phyloP scores from a whole-genome alignment of 2,113 vertebrate genomes.

The Cynopterus brachyotis region DNA sequence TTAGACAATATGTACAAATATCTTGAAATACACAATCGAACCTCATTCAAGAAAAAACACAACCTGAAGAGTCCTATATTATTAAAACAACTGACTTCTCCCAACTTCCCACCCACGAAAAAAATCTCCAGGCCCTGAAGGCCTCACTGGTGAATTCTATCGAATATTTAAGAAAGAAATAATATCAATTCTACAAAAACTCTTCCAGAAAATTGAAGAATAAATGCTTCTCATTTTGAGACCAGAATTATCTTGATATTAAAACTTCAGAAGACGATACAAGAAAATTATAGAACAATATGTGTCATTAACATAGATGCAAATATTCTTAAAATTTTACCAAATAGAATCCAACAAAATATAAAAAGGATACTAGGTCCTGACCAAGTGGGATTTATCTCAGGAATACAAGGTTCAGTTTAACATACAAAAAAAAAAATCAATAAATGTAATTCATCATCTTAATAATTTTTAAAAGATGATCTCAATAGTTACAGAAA shows the following conservation, averaged over 20 bases:
- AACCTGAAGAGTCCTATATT: not conserved
- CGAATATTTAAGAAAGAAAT: not conserved
- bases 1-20: not conserved
- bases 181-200: not conserved
- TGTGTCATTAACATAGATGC: not conserved
- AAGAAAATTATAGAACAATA: slow-evolving; percentile 40
- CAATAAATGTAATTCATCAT: not conserved
- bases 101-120: not conserved
- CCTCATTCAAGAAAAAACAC: not conserved
- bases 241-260: not conserved
- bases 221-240: not conserved
- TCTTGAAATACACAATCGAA: not conserved
- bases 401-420: not conserved
- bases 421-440: not conserved
- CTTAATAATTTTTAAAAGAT: not conserved
- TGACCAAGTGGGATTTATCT: not conserved
- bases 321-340: slow-evolving; percentile 32
- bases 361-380: not conserved
- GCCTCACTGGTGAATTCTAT: not conserved
- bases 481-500: slow-evolving; percentile 1
- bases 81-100: not conserved
- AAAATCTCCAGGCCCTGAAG: not conserved
- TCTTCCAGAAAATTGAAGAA: not conserved
- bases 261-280: not conserved
- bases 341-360: not conserved